Evolutionary conservation across 2,797 vertebrate genomes (phyloP).

Genomic region (Aphelocoma californica): DNA sequence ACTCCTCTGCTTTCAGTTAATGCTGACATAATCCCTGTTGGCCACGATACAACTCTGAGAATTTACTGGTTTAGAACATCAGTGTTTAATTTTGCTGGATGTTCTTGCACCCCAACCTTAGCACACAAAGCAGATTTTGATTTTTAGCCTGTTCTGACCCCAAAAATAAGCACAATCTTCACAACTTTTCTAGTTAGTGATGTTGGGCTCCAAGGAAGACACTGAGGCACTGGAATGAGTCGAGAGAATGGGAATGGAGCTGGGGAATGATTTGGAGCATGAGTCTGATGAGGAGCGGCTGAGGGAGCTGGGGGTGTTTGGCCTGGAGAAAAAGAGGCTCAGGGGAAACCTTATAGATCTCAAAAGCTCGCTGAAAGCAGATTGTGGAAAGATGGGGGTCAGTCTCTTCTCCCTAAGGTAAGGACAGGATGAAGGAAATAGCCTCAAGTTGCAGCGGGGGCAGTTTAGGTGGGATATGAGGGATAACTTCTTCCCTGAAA

Average conservation of each 20-base stretch:
- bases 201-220: neutral
- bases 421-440: neutral
- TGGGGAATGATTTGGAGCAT: neutral
- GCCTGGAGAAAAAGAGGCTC: neutral
- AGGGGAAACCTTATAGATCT: neutral
- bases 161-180: neutral
- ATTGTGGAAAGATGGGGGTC: fast-evolving
- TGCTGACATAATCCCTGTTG: neutral
- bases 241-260: neutral
- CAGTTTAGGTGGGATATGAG: neutral
- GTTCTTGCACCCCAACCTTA: neutral
- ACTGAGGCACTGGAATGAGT: neutral
- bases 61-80: neutral
- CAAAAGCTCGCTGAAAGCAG: neutral
- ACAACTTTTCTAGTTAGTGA: neutral
- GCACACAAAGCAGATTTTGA: neutral
- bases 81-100: neutral
- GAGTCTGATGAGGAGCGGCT: neutral
- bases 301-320: neutral
- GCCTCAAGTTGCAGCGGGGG: neutral
- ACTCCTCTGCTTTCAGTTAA: neutral
- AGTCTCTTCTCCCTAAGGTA: neutral
- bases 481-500: neutral
- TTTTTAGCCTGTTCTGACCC: neutral
- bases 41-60: neutral